Conservation (phyloP, 2,888 invertebrate species). For the Spilarctia lutea region DNA sequence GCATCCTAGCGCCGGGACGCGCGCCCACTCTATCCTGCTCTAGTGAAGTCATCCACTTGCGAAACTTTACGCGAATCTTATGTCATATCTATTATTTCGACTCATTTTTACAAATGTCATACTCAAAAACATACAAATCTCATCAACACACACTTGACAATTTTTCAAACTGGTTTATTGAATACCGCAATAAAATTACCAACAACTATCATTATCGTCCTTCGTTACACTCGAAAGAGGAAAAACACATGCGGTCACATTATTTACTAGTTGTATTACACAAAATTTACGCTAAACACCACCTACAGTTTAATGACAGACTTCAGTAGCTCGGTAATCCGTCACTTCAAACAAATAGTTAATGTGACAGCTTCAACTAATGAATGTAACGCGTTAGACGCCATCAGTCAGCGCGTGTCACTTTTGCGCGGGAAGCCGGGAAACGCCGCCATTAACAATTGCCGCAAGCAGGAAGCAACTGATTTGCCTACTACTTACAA, state of each 20-base stretch:
- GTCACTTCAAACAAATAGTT: constrained; percentile 34
- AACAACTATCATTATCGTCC: constrained; percentile 8
- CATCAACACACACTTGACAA: not conserved
- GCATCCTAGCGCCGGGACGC: constrained; percentile 40
- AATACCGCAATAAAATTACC: constrained; percentile 1
- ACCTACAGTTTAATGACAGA: constrained; percentile 3
- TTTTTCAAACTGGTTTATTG: not conserved
- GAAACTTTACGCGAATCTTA: constrained; percentile 40
- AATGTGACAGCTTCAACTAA: constrained; percentile 46
- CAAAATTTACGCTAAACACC: constrained; percentile 13
- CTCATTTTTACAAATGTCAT: not conserved
- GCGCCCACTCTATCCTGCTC: constrained; percentile 56
- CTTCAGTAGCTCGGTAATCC: not conserved
- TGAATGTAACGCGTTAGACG: constrained; percentile 39
- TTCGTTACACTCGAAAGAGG: constrained; percentile 4
- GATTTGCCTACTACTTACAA: constrained; percentile 64
- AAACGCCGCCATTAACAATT: constrained; percentile 73
- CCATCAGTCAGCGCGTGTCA: constrained; percentile 58
- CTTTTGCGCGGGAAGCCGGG: constrained; percentile 77
- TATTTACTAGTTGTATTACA: not conserved
- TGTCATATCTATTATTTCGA: constrained; percentile 23
- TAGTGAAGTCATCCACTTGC: constrained; percentile 56
- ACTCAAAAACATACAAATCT: not conserved
- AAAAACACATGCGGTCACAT: constrained; percentile 11
- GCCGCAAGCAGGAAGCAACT: constrained; percentile 77